A percentile compares a stretch with the other conserved stretches of the same genome.
Conservation (phyloP, 2,797 vertebrate species). For the Haliaeetus albicilla region DNA sequence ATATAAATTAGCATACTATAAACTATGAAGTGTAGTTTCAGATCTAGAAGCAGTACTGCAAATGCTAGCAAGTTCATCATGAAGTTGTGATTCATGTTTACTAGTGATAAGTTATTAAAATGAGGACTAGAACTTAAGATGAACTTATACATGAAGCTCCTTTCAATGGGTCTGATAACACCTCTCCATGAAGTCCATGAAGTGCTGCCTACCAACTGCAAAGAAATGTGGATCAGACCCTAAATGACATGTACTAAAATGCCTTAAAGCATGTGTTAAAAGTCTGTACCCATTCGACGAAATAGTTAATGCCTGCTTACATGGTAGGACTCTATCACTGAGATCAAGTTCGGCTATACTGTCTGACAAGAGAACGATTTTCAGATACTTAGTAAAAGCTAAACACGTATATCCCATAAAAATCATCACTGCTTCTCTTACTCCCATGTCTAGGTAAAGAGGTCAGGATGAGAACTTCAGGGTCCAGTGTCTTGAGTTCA, state of each 20-base stretch:
- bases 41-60: background rate
- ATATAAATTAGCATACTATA: background rate
- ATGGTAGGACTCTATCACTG: background rate
- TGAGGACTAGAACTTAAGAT: background rate
- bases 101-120: background rate
- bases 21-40: background rate
- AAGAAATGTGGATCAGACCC: background rate
- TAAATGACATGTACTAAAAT: background rate
- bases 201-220: background rate
- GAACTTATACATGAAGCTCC: background rate
- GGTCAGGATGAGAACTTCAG: background rate
- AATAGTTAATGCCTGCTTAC: background rate
- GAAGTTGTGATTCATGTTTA: background rate
- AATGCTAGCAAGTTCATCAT: background rate
- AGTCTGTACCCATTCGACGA: background rate
- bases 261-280: background rate
- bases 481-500: background rate
- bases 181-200: background rate
- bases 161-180: background rate
- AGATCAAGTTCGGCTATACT: background rate
- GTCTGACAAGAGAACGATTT: constrained; percentile 15
- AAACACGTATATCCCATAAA: background rate
- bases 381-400: background rate
- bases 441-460: background rate
- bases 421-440: background rate